Percentiles rank a stretch among this genome's conserved stretches.
phyloP scores from a whole-genome alignment of 2,888 invertebrate genomes.

The Polydrusus cervinus region DNA sequence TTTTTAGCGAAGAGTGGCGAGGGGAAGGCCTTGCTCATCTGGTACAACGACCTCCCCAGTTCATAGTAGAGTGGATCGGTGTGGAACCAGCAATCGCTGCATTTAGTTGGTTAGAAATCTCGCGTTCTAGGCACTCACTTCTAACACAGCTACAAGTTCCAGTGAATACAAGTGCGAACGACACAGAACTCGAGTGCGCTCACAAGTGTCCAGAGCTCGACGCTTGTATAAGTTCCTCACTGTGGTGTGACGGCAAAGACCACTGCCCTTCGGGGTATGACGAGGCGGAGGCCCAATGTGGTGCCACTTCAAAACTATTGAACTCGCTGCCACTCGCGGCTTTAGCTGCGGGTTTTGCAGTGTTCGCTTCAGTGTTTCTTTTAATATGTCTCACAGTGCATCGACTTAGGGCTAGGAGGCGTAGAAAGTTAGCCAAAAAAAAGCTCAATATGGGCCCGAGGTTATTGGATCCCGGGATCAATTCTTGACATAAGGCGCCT shows the following conservation, averaged over 20 bases:
- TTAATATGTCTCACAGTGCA: constrained; percentile 76
- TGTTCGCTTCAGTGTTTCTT: constrained; percentile 75
- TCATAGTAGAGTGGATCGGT: constrained; percentile 81
- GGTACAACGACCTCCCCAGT: constrained; percentile 74
- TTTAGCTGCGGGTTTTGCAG: constrained; percentile 75
- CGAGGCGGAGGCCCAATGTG: constrained; percentile 81
- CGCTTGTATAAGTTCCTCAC: constrained; percentile 83
- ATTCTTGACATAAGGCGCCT: constrained; percentile 92
- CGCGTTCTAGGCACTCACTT: constrained; percentile 76
- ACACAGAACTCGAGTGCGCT: constrained; percentile 75
- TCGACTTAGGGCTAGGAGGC: constrained; percentile 74
- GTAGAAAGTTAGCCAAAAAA: constrained; percentile 73
- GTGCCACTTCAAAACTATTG: constrained; percentile 73
- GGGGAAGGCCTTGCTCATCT: constrained; percentile 67
- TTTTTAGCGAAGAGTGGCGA: constrained; percentile 88
- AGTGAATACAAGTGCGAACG: constrained; percentile 72
- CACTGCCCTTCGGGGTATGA: constrained; percentile 82
- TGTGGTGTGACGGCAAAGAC: constrained; percentile 84
- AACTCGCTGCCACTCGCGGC: constrained; percentile 75
- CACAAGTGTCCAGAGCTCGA: constrained; percentile 83
- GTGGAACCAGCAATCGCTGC: constrained; percentile 83
- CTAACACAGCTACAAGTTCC: constrained; percentile 76
- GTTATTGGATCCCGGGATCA: constrained; percentile 78
- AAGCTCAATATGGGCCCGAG: constrained; percentile 75
- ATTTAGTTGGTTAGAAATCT: constrained; percentile 86